These are phyloP conservation scores for Synanthedon andrenaeformis DNA, from an alignment of 2,888 invertebrate species.

Conservation along the genomic window DNA sequence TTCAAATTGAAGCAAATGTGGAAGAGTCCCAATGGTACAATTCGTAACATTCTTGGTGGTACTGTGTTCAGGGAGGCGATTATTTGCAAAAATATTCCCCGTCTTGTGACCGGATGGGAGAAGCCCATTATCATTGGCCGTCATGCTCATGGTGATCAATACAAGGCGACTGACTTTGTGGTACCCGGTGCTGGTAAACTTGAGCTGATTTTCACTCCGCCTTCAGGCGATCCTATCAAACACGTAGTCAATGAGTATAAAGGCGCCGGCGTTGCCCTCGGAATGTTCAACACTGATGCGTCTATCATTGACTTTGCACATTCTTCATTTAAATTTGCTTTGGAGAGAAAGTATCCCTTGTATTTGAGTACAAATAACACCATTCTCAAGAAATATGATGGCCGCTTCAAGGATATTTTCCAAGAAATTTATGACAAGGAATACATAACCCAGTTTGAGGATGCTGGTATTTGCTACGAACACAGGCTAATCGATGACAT, in stretches of 20 bases:
- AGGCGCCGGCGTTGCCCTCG: conserved; percentile 91
- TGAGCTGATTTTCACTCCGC: conserved; percentile 84
- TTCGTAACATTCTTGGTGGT: conserved; percentile 88
- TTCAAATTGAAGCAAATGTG: conserved; percentile 91
- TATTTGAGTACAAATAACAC: conserved; percentile 98
- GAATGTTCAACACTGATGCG: conserved; percentile 96
- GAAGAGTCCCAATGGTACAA: conserved; percentile 91
- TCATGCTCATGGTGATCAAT: conserved; percentile 98
- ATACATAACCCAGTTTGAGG: conserved; percentile 88
- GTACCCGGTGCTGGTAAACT: conserved; percentile 92
- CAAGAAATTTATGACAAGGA: conserved; percentile 92
- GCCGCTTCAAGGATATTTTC: conserved; percentile 97
- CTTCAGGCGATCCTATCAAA: conserved; percentile 73
- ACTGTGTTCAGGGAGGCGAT: conserved; percentile 89
- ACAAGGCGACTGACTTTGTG: conserved; percentile 96
- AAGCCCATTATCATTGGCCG: conserved; percentile 98
- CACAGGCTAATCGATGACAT: conserved; percentile 98
- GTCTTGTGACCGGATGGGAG: conserved; percentile 94
- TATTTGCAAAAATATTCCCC: conserved; percentile 93
- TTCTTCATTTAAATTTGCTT: conserved; percentile 91
- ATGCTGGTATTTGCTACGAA: conserved; percentile 94
- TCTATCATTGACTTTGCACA: conserved; percentile 96
- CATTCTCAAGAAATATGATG: conserved; percentile 95
- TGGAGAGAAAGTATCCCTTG: conserved; percentile 86
- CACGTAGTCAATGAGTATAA: conserved; percentile 87